Percentiles rank a stretch among this genome's conserved stretches.
These are phyloP conservation scores for Orthosia cruda DNA, from an alignment of 2,888 invertebrate genomes.

Conservation along the genomic window DNA sequence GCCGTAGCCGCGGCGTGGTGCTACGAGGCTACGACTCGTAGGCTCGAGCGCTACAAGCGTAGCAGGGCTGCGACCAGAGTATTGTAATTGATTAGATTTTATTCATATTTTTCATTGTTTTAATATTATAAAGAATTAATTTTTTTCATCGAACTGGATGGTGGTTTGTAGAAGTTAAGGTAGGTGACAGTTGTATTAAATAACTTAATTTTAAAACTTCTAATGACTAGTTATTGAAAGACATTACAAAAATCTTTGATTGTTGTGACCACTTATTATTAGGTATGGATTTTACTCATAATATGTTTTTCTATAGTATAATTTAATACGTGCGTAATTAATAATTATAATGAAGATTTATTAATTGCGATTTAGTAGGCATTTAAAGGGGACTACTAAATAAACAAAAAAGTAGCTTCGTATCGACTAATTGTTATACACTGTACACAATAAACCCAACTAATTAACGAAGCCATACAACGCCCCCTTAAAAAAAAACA, in stretches of 20 bases:
- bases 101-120: conserved; percentile 47
- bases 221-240: neutral
- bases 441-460: neutral
- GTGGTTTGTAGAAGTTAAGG: neutral
- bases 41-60: conserved; percentile 74
- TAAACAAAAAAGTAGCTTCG: neutral
- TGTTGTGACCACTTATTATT: neutral
- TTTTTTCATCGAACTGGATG: neutral
- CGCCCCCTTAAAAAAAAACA: neutral
- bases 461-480: neutral
- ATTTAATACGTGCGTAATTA: neutral
- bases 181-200: neutral
- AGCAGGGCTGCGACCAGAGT: conserved; percentile 74
- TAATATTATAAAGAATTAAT: neutral
- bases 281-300: neutral
- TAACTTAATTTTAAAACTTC: neutral
- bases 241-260: too few species aligned
- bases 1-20: conserved; percentile 76
- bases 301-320: too few species aligned
- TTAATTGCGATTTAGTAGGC: neutral
- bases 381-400: neutral
- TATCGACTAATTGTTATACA: neutral
- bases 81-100: conserved; percentile 69
- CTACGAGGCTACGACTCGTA: conserved; percentile 78
- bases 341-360: neutral